Evolutionary conservation across 2,113 vertebrate genomes (phyloP), one percentile per base, ranked within the genome.

Genomic region (Indicator indicator): DNA sequence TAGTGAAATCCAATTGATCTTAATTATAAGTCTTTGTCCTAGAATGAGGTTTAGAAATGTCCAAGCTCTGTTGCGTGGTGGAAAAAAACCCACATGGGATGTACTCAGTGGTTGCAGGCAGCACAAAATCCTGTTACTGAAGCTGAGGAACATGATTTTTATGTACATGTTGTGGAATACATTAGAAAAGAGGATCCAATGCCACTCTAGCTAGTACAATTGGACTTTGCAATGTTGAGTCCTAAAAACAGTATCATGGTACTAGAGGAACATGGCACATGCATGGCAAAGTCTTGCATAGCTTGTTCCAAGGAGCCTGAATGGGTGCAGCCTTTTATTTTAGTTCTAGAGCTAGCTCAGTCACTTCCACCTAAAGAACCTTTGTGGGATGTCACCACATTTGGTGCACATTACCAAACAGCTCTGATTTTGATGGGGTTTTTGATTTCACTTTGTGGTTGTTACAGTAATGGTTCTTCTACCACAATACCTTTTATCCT

Each of bases 101-200:
- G 33, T 65, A 15, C 32, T 55, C 38, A 68, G 38, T 72, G 26
- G 30, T 28, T 91, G 58, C 62, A 84, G 38, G 9, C 69, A 78
- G 73, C 62, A 71, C 26, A 84, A 55, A 74, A 63, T 52, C 21
- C 12, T 58, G 20, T 42, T 74, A 20, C 33, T 82, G 67, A 60
- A 88, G n/a, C 32, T 7, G 58, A 33, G 13, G 23, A 78, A 68
- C 30, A 8, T 55, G 62, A 55, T 81, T 87, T 93, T 85, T 19
- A 6, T 64, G 63, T 64, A 44, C 40, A 0, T 11, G n/a, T 83
- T 69, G 26, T 0, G 1, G 63, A 42, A 6, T 46, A 7, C 50
- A 19, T 75, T 74, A 62, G 64, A 91, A 84, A 71, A 23, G 10
- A n/a, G 44, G 21, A 60, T 78, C 18, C 67, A 69, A 1, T 72